These are phyloP conservation scores for Cheumatopsyche charites DNA, from an alignment of 1,140 invertebrate genomes.

Conservation along the genomic window DNA sequence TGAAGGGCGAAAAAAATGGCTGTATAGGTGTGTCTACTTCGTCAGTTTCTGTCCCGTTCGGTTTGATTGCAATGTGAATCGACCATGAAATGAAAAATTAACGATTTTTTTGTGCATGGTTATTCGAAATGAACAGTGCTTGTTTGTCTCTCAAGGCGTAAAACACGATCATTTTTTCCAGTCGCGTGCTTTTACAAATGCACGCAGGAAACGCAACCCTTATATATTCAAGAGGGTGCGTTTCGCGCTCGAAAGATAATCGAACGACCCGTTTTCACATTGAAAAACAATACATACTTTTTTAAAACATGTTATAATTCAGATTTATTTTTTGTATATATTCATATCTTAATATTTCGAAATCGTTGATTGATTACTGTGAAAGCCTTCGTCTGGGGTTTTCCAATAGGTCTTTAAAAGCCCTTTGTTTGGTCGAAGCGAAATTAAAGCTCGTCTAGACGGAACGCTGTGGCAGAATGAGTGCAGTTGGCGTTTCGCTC, in stretches of 20 bases:
- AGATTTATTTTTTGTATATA: background rate
- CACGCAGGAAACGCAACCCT: background rate
- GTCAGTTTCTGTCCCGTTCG: too few relatives aligned
- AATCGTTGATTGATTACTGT: background rate
- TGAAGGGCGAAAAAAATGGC: too few relatives aligned
- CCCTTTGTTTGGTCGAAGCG: background rate
- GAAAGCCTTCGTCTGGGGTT: background rate
- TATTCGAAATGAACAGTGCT: conserved; percentile 10
- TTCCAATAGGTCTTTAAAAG: background rate
- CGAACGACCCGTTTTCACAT: background rate
- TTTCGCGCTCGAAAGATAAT: conserved; percentile 1
- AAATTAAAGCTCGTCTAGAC: conserved; percentile 24
- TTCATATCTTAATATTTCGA: background rate
- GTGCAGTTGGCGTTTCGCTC: conserved; percentile 11
- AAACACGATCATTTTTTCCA: background rate
- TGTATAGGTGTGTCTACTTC: too few relatives aligned
- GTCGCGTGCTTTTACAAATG: background rate
- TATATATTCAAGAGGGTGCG: conserved; percentile 1
- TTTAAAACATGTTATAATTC: background rate
- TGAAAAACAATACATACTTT: too few relatives aligned
- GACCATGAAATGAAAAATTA: background rate
- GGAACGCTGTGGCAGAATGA: background rate
- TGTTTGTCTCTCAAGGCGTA: background rate
- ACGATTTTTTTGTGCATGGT: background rate
- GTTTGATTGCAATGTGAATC: background rate